Evolutionary conservation across 37 sponge, comb jelly and placozoan species (phyloP).

Genomic region (Chondrilla cf. caribensis): DNA sequence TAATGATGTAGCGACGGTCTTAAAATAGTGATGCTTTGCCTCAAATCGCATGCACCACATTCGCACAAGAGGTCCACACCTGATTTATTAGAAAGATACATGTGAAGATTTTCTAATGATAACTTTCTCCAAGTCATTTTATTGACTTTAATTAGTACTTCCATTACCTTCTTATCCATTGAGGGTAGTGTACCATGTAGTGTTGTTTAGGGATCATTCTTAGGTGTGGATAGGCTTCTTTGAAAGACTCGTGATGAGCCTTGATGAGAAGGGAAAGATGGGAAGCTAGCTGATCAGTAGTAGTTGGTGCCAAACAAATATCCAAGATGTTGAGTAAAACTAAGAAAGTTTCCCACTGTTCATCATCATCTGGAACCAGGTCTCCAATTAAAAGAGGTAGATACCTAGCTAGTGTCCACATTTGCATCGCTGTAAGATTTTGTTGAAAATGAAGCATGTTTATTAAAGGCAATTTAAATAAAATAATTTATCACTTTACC

Average conservation of each 20-base stretch:
- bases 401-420: constrained; percentile 55
- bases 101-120: not conserved
- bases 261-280: constrained; percentile 19
- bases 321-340: constrained; percentile 44
- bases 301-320: constrained; percentile 42
- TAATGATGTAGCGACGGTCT: constrained; percentile 19
- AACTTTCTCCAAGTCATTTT: not conserved
- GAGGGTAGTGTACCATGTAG: constrained; percentile 59
- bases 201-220: constrained; percentile 54
- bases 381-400: constrained; percentile 59
- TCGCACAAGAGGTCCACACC: constrained; percentile 50
- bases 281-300: not conserved
- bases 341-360: constrained; percentile 46
- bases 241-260: constrained; percentile 32
- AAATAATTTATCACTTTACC: no score
- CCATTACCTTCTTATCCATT: constrained; percentile 31
- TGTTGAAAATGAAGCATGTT: not conserved
- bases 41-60: constrained; percentile 73
- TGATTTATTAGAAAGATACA: constrained; percentile 2
- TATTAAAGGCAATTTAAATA: not conserved
- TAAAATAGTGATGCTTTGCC: constrained; percentile 52
- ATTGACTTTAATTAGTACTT: not conserved
- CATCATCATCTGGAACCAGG: constrained; percentile 31
- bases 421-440: constrained; percentile 35
- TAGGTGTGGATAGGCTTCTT: constrained; percentile 43